A percentile compares a stretch with the other conserved stretches of the same genome.
Conservation (phyloP, 2,888 invertebrate species). For the Agonopterix arenella region DNA sequence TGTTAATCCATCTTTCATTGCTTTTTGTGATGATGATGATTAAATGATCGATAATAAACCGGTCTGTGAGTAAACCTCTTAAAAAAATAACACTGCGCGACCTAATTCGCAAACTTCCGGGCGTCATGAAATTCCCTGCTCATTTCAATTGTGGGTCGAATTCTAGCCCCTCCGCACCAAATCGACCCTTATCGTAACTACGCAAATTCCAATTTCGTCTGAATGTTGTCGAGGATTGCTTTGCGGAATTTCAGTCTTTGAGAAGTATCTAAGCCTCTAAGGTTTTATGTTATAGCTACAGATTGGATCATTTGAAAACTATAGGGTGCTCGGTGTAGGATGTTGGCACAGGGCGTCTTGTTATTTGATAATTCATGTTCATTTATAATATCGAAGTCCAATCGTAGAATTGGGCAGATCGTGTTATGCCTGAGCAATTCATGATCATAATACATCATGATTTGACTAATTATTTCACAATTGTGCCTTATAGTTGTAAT, state of each 20-base stretch:
- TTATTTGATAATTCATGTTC: too few species aligned
- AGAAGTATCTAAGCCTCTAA: not conserved
- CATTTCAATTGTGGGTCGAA: conserved; percentile 2
- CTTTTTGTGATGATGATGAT: too few species aligned
- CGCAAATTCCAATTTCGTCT: not conserved
- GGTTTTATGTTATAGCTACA: too few species aligned
- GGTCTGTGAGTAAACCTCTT: not conserved
- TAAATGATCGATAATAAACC: not conserved
- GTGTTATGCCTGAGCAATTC: too few species aligned
- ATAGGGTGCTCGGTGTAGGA: not conserved
- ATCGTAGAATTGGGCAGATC: too few species aligned
- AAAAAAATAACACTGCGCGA: conserved; percentile 5
- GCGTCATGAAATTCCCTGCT: conserved; percentile 3
- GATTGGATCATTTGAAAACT: not conserved
- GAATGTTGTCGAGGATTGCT: not conserved
- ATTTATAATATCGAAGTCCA: too few species aligned
- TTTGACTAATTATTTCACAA: too few species aligned
- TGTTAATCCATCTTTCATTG: too few species aligned
- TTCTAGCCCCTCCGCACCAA: not conserved
- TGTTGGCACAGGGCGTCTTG: not conserved
- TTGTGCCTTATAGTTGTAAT: too few species aligned
- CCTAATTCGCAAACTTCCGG: conserved; percentile 6
- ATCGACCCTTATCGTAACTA: not conserved
- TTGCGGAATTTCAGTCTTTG: not conserved
- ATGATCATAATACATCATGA: too few species aligned